Evolutionary conservation across 2,888 invertebrate genomes (phyloP), one percentile per base, ranked within the genome.

Genomic region (Eudasyphora cyanicolor): DNA sequence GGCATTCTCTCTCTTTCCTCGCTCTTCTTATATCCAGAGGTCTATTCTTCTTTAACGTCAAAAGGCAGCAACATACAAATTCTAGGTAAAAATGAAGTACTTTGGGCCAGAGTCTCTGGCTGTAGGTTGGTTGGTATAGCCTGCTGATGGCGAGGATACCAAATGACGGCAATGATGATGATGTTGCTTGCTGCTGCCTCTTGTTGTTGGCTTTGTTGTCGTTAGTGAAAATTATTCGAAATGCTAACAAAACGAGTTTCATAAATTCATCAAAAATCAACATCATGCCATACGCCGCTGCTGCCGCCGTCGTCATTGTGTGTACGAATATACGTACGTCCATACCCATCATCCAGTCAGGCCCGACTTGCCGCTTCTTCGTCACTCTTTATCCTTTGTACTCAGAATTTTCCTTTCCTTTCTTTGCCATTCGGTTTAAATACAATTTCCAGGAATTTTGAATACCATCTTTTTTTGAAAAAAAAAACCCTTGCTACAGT

Each of bases 401-500:
- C 38, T 19, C 42, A 60, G 42, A 51, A 42, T 60, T 42, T 73
- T 73, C 67, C 67, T 67, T 64, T 75, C 21, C 45, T 19, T 38
- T 57, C 57, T 17, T 73, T 73, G 29, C 17, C 49, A 49, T 32
- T 76, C 21, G 32, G 69, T 45, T 78, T 64, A 32, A 82, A 77
- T 78, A 14, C 32, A 64, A 62, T 38, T 82, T 79, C 82, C 60
- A 19, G 73, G 82, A 82, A 82, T 71, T 82, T 71, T 82, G 24
- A 54, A 71, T 78, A 79, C 82, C 57, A 38, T 70, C 27, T 64
- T 51, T 60, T 45, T 57, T 7, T 12, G 24, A 2, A 14, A 60
- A 45, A 45, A 45, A 45, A 45, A 45, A 45, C 45, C 45, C 45
- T 45, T n/a, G n/a, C 14, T 45, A 45, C 45, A 45, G 32, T 32